Evolutionary conservation across 1,140 invertebrate species (phyloP).

Genomic region (Drosophila sucinea): DNA sequence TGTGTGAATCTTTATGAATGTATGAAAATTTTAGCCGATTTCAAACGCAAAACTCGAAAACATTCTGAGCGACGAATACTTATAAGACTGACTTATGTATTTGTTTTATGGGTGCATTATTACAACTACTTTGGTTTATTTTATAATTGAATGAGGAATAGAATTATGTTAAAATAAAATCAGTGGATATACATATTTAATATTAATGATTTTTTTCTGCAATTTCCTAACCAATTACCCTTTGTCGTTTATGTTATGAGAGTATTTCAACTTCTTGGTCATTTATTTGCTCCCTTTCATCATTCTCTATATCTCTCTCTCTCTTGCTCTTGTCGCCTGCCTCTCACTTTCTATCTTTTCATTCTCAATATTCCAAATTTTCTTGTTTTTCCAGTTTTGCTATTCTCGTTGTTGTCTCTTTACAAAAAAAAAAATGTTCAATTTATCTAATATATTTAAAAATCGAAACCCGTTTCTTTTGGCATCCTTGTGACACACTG

Average conservation of each 20-base stretch:
- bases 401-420: background rate
- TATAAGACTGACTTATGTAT: too few relatives aligned
- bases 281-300: background rate
- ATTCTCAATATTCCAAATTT: constrained; percentile 7
- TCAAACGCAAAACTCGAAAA: too few relatives aligned
- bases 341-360: background rate
- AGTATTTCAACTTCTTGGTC: background rate
- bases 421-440: constrained; percentile 34
- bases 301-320: background rate
- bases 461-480: constrained; percentile 63
- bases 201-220: too few relatives aligned
- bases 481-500: constrained; percentile 78
- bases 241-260: background rate
- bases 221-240: too few relatives aligned
- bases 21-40: too few relatives aligned
- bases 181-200: too few relatives aligned
- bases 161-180: too few relatives aligned
- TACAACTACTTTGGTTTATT: too few relatives aligned
- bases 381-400: constrained; percentile 48
- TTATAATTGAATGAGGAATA: too few relatives aligned
- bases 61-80: too few relatives aligned
- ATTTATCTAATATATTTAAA: constrained; percentile 69
- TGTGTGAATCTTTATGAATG: too few relatives aligned
- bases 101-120: too few relatives aligned
- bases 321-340: background rate